phyloP scores from a whole-genome alignment of 53 echinoderm and acorn worm species.

The Astropecten irregularis region DNA sequence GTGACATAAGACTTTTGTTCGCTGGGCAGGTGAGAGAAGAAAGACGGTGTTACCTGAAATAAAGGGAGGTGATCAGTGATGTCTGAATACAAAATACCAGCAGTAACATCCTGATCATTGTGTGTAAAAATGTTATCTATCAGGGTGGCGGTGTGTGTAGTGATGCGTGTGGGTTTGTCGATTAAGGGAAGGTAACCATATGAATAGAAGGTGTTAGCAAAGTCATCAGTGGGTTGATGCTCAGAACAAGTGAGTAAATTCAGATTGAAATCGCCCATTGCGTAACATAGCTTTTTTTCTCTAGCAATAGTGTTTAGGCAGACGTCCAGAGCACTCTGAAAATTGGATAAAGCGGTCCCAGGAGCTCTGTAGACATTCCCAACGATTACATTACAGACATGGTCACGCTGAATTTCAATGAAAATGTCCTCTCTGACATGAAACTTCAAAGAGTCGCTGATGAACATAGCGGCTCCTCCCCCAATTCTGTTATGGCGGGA shows the following conservation, averaged over 20 bases:
- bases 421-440: neutral
- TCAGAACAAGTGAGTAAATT: neutral
- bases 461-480: conserved; percentile 13
- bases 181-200: conserved; percentile 15
- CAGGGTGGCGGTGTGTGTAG: conserved; percentile 17
- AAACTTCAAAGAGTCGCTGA: neutral
- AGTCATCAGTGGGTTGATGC: neutral
- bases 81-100: no score
- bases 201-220: conserved; percentile 26
- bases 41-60: neutral
- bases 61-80: neutral
- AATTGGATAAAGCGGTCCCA: neutral
- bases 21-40: neutral
- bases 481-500: neutral
- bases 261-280: conserved; percentile 41
- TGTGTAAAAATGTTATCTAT: conserved; percentile 46
- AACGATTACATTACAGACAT: neutral
- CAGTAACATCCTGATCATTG: neutral
- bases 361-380: neutral
- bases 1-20: no score
- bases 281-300: conserved; percentile 16
- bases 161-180: conserved; percentile 41
- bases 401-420: neutral
- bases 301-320: neutral
- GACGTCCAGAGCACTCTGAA: conserved; percentile 1